Conservation (phyloP, 2,797 vertebrate species). For the Onychomys leucogaster region DNA sequence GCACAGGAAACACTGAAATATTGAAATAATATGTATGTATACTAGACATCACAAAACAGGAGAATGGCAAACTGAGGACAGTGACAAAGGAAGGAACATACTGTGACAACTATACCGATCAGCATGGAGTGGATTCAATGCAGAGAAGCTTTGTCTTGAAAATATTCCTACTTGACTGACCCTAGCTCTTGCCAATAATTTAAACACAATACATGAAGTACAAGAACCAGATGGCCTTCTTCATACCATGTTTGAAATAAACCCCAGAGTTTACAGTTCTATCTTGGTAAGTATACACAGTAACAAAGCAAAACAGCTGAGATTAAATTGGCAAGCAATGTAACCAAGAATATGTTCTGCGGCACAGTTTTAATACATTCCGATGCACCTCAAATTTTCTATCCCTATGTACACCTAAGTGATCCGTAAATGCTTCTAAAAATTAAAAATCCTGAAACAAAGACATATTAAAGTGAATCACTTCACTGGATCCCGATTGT, state of each 20-base stretch:
- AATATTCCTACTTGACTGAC: slow-evolving; percentile 81
- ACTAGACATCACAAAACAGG: not conserved
- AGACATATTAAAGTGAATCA: not conserved
- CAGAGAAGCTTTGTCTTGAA: slow-evolving; percentile 59
- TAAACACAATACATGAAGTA: slow-evolving; percentile 66
- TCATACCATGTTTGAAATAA: slow-evolving; percentile 23
- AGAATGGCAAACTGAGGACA: slow-evolving; percentile 15
- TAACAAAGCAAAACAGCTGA: slow-evolving; percentile 20
- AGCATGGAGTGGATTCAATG: slow-evolving; percentile 54
- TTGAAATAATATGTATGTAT: not conserved
- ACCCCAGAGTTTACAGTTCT: not conserved
- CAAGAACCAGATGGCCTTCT: slow-evolving; percentile 46
- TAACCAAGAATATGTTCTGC: slow-evolving; percentile 20
- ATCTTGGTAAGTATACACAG: not conserved
- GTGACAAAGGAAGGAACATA: slow-evolving; percentile 8
- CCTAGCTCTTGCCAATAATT: slow-evolving; percentile 56
- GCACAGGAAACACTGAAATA: not conserved
- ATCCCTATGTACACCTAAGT: slow-evolving; percentile 17
- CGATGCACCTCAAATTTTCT: slow-evolving; percentile 80
- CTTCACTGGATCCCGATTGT: not conserved
- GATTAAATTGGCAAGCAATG: slow-evolving; percentile 15
- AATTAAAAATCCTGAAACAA: slow-evolving; percentile 28
- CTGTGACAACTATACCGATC: not conserved
- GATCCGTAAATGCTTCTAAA: not conserved
- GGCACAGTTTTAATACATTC: slow-evolving; percentile 69